Evolutionary conservation across 2,888 invertebrate species (phyloP), one percentile per base, ranked within the genome.

Genomic region (Galerucella nymphaeae): DNA sequence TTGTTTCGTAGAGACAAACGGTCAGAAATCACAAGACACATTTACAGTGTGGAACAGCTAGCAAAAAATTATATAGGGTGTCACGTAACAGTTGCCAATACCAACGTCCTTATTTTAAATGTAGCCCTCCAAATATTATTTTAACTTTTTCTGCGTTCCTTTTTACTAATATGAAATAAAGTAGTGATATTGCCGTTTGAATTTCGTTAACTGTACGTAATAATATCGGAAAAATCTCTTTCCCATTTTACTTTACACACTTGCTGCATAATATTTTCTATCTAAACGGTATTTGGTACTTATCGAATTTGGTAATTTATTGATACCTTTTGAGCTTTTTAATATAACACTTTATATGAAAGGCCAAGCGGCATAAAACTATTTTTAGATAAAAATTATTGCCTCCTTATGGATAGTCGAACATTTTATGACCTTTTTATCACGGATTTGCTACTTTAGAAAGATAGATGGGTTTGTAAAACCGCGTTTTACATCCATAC

Each of bases 381-480:
- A 59, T 30, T 45, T 38, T 38, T 18, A 62, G 53, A 69, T 66
- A 69, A 62, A 69, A 69, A 53, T 65, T 64, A 70, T 64, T 58
- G 58, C 72, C 53, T 58, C 63, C 16, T 63, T 63, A 67, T 67
- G 68, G 63, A 72, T 68, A 68, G 57, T 42, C 64, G 72, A 72
- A 63, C 68, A 68, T 58, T 72, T 72, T 67, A 72, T 68, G 64
- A 62, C 62, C 62, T 55, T 72, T 66, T 72, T 72, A 72, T 70
- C 73, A 67, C 45, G 57, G 70, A 69, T 69, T 62, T 69, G 20
- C 53, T 62, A 41, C 53, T 50, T 41, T 53, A 16, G 62, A 38
- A 69, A 69, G 62, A 69, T 42, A 69, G 53, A 69, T 69, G 38
- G 69, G 41, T 69, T 69, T 62, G 62, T 69, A 62, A 62, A 55